Evolutionary conservation across 1,140 invertebrate species (phyloP).

Genomic region (Bicyclus anynana): DNA sequence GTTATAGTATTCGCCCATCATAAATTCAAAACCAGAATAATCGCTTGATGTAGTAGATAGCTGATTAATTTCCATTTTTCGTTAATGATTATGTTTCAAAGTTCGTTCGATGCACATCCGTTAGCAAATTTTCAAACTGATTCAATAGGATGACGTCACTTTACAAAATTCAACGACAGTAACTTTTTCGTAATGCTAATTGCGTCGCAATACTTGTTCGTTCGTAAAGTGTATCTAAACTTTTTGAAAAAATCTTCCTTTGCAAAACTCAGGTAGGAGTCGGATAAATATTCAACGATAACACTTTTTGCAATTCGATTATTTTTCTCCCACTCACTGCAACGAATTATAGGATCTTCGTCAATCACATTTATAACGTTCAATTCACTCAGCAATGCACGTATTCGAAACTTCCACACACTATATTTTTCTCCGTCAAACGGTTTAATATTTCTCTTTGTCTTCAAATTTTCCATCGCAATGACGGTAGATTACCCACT

Average conservation of each 20-base stretch:
- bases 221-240: slow-evolving; percentile 55
- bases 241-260: slow-evolving; percentile 42
- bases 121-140: slow-evolving; percentile 60
- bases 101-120: too few relatives aligned
- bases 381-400: slow-evolving; percentile 35
- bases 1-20: slow-evolving; percentile 18
- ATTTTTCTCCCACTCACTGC: slow-evolving; percentile 44
- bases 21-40: slow-evolving; percentile 27
- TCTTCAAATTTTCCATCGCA: slow-evolving; percentile 30
- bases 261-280: slow-evolving; percentile 49
- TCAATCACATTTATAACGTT: slow-evolving; percentile 36
- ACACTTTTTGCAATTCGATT: slow-evolving; percentile 33
- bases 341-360: slow-evolving; percentile 24
- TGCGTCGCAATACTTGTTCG: slow-evolving; percentile 57
- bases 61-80: background rate
- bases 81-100: too few relatives aligned
- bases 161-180: slow-evolving; percentile 50
- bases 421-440: slow-evolving; percentile 44
- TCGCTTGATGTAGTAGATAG: slow-evolving; percentile 6
- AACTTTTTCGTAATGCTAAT: slow-evolving; percentile 52
- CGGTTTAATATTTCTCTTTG: slow-evolving; percentile 36
- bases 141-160: slow-evolving; percentile 41
- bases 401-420: slow-evolving; percentile 42
- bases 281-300: slow-evolving; percentile 28
- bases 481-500: slow-evolving; percentile 7